These are phyloP conservation scores for Polymixis flavicincta DNA, from an alignment of 2,888 invertebrate genomes.

Conservation along the genomic window DNA sequence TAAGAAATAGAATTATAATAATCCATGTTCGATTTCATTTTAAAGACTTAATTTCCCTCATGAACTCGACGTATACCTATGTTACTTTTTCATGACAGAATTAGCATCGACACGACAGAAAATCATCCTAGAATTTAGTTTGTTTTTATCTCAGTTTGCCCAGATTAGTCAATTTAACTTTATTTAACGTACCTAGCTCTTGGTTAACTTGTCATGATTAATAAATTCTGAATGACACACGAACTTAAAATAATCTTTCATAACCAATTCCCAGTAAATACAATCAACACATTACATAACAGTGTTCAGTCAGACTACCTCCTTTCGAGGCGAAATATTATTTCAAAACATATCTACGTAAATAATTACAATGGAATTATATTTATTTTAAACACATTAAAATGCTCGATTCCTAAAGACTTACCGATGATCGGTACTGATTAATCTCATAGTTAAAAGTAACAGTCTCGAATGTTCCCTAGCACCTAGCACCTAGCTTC, in stretches of 20 bases:
- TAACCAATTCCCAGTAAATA: constrained; percentile 57
- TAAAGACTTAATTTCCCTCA: constrained; percentile 3
- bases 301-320: constrained; percentile 58
- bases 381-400: constrained; percentile 22
- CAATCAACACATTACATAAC: constrained; percentile 51
- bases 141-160: background rate
- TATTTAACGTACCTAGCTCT: constrained; percentile 10
- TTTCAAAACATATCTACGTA: constrained; percentile 25
- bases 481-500: too few species aligned
- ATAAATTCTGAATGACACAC: constrained; percentile 33
- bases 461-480: background rate
- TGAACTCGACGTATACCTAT: too few species aligned
- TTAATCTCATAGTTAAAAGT: background rate
- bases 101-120: too few species aligned
- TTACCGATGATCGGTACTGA: background rate
- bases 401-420: constrained; percentile 9
- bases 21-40: constrained; percentile 17
- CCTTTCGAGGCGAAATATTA: constrained; percentile 35
- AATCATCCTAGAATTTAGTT: background rate
- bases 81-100: background rate
- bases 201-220: constrained; percentile 38
- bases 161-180: background rate
- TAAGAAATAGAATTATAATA: constrained; percentile 44
- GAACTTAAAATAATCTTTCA: constrained; percentile 37
- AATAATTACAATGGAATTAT: constrained; percentile 46